phyloP scores from a whole-genome alignment of 2,113 vertebrate genomes.

The Mesoclemmys tuberculata region DNA sequence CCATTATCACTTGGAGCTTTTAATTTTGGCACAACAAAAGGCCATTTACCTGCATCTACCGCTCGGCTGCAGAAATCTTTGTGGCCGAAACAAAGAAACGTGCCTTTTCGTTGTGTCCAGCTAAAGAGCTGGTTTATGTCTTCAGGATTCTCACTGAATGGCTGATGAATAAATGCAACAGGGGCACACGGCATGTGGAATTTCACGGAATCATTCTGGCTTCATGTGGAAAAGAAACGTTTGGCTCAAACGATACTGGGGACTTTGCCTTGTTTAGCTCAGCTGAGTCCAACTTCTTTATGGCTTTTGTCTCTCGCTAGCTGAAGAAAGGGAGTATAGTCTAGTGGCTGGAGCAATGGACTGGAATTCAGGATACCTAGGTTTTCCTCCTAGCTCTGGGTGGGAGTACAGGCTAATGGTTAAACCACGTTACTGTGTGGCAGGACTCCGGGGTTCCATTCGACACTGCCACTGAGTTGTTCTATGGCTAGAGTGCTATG shows the following conservation, averaged over 20 bases:
- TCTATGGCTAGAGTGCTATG: neutral
- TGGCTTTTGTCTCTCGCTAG: neutral
- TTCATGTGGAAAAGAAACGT: neutral
- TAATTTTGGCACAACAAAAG: neutral
- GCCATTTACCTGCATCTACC: neutral
- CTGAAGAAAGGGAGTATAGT: neutral
- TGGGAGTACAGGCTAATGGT: neutral
- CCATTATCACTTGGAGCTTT: neutral
- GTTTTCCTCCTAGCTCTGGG: neutral
- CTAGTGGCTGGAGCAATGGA: neutral
- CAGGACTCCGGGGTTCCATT: neutral
- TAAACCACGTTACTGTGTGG: neutral
- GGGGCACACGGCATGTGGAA: neutral
- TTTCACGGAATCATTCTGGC: neutral
- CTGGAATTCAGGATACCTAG: neutral
- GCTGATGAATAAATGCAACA: too few relatives aligned
- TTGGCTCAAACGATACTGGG: neutral
- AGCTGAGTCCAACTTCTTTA: neutral
- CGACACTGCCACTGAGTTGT: neutral
- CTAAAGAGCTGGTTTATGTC: neutral
- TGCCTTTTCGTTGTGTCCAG: neutral
- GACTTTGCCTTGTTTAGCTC: neutral
- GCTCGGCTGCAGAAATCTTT: neutral
- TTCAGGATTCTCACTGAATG: neutral
- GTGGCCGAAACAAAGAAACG: neutral